A percentile compares a stretch with the other conserved stretches of the same genome.
These are phyloP conservation scores for Teinopalpus imperialis DNA, from an alignment of 2,888 invertebrate genomes.

Conservation along the genomic window DNA sequence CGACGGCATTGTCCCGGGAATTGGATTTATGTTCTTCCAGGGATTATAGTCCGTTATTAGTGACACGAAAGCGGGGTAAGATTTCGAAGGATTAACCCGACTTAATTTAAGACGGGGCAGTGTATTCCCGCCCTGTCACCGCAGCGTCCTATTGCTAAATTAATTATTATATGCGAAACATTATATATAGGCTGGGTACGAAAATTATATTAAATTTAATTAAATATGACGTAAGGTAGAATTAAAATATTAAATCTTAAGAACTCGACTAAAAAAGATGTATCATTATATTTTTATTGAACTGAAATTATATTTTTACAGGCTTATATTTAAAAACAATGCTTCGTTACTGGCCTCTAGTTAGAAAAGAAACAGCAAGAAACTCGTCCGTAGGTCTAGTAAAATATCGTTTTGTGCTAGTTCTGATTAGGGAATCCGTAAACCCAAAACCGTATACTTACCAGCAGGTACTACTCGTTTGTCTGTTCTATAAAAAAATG, in stretches of 20 bases:
- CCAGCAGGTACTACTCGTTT: no score
- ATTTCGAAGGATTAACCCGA: slow-evolving; percentile 24
- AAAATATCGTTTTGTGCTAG: no score
- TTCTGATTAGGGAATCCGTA: no score
- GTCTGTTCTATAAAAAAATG: no score
- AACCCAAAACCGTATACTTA: no score
- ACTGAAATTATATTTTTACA: no score
- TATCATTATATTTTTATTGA: no score
- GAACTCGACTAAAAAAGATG: no score
- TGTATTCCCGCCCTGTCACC: slow-evolving; percentile 20
- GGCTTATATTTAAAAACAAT: no score
- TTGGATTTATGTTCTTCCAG: slow-evolving; percentile 24
- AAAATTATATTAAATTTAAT: slow-evolving; percentile 12
- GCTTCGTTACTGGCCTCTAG: no score
- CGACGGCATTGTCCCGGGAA: slow-evolving; percentile 21
- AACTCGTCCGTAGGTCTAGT: no score
- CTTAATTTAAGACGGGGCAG: slow-evolving; percentile 23
- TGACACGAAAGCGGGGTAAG: slow-evolving; percentile 25
- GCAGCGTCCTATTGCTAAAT: slow-evolving; percentile 25
- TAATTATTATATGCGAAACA: slow-evolving; percentile 13
- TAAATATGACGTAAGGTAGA: neutral
- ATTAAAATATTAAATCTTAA: neutral
- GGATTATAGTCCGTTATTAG: slow-evolving; percentile 26
- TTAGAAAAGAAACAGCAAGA: no score
- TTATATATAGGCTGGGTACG: neutral